Evolutionary conservation across 2,113 vertebrate genomes (phyloP), one percentile per base, ranked within the genome.

Genomic region (Thamnaconus septentrionalis): DNA sequence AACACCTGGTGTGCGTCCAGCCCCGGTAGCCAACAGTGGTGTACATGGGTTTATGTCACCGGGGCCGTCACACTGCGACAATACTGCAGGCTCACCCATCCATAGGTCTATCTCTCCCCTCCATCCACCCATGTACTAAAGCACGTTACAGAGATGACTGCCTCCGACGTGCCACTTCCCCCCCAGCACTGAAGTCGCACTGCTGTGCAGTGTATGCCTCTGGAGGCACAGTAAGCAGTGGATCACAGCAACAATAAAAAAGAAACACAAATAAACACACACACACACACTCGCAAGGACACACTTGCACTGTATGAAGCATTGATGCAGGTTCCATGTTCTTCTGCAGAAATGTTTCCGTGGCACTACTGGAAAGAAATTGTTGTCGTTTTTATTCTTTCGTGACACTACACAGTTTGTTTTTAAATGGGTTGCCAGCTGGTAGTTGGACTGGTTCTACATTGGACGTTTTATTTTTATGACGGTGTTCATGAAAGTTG

Each of bases 81-180:
- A 71, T 76, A 78, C 73, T 74, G 74, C 65, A 60, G 59, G 60
- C 72, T 84, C 84, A 83, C 80, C 64, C 81, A 80, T 75, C 80
- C 84, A 31, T 31, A 31, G 18, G 18, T 31, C 18, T 31, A 31
- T 31, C 18, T 31, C 18, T 31, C 18, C 18, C 18, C 18, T 31
- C 18, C 18, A 31, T 31, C 18, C 18, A 86, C 76, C 82, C 85
- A 82, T 83, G 80, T 57, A 63, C 75, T 87, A 83, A 86, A 88
- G 78, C 84, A 82, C 78, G 82, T 89, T 85, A 83, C 81, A 82
- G 69, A 85, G 87, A 80, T 84, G 83, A 80, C 81, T 88, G 85
- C 78, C 64, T 83, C 78, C 56, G 18, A 79, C 76, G 80, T 82
- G 83, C 78, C 78, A 80, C 68, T 78, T 84, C 64, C 40, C 65